Conservation (phyloP, 2,888 invertebrate genomes). For the Ashinkailepas kermadecensis region DNA sequence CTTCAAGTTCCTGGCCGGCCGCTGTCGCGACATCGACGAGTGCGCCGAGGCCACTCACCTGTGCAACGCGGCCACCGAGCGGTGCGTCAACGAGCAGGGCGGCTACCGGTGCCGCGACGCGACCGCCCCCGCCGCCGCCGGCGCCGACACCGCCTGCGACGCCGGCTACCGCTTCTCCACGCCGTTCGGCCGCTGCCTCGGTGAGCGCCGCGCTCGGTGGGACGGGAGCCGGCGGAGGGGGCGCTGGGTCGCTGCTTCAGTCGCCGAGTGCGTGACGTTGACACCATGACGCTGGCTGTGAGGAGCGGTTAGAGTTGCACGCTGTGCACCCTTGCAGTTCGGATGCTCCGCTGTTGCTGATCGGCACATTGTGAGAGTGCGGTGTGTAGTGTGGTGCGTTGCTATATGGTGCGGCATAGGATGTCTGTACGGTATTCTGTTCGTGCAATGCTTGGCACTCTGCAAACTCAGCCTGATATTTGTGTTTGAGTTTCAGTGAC, state of each 20-base stretch:
- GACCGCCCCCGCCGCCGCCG: not conserved
- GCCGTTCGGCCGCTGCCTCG: not conserved
- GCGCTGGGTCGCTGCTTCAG: not conserved
- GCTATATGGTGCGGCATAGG: no score
- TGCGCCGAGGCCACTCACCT: conserved; percentile 37
- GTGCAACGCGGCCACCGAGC: conserved; percentile 41
- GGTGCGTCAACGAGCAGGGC: conserved; percentile 49
- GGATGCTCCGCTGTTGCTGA: no score
- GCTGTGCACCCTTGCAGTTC: no score
- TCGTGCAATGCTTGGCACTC: no score
- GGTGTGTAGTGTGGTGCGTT: no score
- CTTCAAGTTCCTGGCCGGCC: conserved; percentile 35
- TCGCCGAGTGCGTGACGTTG: no score
- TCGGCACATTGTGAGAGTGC: no score
- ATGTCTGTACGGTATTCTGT: no score
- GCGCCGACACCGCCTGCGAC: not conserved
- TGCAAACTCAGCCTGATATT: no score
- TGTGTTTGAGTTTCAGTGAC: no score
- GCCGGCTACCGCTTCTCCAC: not conserved
- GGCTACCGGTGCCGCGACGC: conserved; percentile 42
- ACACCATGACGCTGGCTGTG: no score
- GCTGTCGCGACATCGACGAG: conserved; percentile 41
- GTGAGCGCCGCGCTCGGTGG: not conserved
- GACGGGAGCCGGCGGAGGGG: conserved; percentile 10
- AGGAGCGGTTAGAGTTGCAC: no score